Evolutionary conservation across 2,888 invertebrate genomes (phyloP).

Genomic region (Allolobophora icterica): DNA sequence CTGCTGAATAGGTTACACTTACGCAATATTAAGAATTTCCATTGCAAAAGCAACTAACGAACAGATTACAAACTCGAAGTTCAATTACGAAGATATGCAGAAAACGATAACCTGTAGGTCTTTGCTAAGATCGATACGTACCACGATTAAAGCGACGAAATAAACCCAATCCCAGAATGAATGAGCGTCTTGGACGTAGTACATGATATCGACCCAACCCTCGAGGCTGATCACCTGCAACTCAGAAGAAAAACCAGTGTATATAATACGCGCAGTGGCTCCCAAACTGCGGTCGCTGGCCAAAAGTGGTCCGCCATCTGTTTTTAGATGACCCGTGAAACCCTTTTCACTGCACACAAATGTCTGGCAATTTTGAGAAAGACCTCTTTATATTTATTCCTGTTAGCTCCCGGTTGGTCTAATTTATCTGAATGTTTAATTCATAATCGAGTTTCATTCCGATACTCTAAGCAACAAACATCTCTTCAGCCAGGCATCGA

Average conservation of each 20-base stretch:
- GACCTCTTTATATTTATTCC: neutral
- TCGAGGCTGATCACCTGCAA: conserved; percentile 94
- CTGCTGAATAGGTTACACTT: too few species aligned
- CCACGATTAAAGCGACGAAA: conserved; percentile 97
- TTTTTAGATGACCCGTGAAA: neutral
- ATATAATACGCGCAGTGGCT: too few species aligned
- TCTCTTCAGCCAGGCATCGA: too few species aligned
- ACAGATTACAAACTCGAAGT: neutral
- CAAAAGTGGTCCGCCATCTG: too few species aligned
- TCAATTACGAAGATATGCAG: neutral
- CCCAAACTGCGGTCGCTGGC: too few species aligned
- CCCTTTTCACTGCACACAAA: neutral
- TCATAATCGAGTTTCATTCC: too few species aligned
- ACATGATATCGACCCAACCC: conserved; percentile 99
- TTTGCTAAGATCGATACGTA: conserved; percentile 69
- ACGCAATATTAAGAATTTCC: too few species aligned
- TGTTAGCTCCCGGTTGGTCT: neutral
- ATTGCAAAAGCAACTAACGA: neutral
- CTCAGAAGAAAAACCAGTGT: neutral
- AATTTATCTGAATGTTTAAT: neutral
- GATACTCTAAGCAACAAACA: too few species aligned
- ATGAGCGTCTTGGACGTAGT: conserved; percentile 99
- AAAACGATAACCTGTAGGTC: neutral
- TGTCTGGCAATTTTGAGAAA: too few species aligned
- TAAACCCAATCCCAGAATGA: conserved; percentile 99